A percentile compares a stretch with the other conserved stretches of the same genome.
Conservation (phyloP, 2,113 vertebrate species). For the Prietella phreatophila region DNA sequence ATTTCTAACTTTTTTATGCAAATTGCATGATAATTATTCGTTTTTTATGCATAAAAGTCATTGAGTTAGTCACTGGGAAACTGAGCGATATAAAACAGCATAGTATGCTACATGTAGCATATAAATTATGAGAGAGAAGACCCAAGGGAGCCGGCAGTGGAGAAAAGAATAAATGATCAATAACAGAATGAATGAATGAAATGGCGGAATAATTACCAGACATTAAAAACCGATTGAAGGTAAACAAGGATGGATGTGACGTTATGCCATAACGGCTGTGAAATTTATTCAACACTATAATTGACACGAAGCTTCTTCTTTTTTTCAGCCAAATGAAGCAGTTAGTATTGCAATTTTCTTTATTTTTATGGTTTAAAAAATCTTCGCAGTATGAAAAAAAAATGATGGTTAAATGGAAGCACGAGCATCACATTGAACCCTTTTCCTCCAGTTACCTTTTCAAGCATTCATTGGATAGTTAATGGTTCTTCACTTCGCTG, state of each 20-base stretch:
- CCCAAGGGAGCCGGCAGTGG: not conserved
- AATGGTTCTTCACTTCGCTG: not conserved
- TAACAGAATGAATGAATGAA: not conserved
- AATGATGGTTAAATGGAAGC: not conserved
- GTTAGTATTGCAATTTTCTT: not conserved
- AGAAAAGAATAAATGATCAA: not conserved
- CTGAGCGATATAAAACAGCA: slow-evolving; percentile 10
- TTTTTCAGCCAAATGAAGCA: not conserved
- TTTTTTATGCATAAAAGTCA: no score
- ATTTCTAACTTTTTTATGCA: not conserved
- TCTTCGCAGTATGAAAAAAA: not conserved
- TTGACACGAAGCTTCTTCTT: not conserved
- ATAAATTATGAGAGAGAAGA: slow-evolving; percentile 20
- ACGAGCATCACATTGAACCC: not conserved
- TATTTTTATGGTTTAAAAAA: not conserved
- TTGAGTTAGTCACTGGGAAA: slow-evolving; percentile 18
- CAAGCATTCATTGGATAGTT: not conserved
- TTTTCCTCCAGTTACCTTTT: not conserved
- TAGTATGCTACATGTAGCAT: slow-evolving; percentile 26
- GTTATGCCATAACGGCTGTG: not conserved
- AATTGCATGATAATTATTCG: not conserved
- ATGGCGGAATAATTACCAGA: not conserved
- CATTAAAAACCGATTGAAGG: not conserved
- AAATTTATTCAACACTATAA: not conserved
- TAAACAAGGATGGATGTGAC: not conserved